These are phyloP conservation scores for Carpatolechia fugitivella DNA, from an alignment of 2,888 invertebrate species.

Conservation along the genomic window DNA sequence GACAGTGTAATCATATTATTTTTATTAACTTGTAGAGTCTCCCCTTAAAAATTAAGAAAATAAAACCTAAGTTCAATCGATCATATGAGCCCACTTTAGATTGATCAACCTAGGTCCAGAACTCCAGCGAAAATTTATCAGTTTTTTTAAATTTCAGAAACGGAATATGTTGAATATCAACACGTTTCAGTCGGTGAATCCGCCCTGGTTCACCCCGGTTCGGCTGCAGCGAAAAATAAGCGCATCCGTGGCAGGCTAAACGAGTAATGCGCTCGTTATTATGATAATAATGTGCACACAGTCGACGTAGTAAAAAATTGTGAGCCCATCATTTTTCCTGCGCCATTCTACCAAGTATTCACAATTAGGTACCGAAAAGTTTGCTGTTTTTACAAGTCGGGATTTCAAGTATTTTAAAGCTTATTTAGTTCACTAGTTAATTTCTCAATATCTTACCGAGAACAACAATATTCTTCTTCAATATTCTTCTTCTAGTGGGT, in stretches of 20 bases:
- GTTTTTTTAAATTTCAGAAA: no score
- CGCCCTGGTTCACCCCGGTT: constrained; percentile 41
- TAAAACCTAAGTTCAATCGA: no score
- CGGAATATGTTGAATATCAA: constrained; percentile 27
- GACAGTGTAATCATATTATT: no score
- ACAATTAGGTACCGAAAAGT: constrained; percentile 21
- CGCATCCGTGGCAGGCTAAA: constrained; percentile 60
- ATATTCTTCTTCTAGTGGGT: no score
- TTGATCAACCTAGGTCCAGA: no score
- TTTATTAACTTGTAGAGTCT: no score
- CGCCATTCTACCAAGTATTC: constrained; percentile 24
- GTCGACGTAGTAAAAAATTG: constrained; percentile 41
- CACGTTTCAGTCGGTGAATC: constrained; percentile 29
- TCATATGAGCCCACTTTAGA: no score
- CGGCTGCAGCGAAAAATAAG: constrained; percentile 59
- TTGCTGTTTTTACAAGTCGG: constrained; percentile 5
- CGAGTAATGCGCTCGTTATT: constrained; percentile 67
- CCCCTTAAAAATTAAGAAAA: no score
- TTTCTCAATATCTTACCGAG: no score
- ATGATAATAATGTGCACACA: constrained; percentile 65
- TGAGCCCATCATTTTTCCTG: constrained; percentile 47
- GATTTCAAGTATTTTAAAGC: background rate
- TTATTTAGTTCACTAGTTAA: no score
- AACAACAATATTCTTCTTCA: no score
- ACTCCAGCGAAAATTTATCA: background rate